Percentiles rank a stretch among this genome's conserved stretches.
Evolutionary conservation across 2,888 invertebrate species (phyloP).

Genomic region (Dryococelus australis): DNA sequence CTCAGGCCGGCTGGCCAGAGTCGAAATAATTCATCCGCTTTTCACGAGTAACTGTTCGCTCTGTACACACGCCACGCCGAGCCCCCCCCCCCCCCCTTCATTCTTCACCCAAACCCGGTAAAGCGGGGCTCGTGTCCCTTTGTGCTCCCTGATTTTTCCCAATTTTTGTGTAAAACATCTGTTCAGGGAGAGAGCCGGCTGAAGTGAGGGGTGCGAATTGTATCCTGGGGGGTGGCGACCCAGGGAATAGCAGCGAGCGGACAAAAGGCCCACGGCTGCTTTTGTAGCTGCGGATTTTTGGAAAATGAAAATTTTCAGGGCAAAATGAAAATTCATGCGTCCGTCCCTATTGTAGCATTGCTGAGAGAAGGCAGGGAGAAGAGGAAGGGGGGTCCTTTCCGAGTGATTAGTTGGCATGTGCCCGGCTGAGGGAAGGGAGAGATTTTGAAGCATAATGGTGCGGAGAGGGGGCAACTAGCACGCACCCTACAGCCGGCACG

Average conservation of each 20-base stretch:
- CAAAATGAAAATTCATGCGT: slow-evolving; percentile 49
- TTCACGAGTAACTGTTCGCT: slow-evolving; percentile 36
- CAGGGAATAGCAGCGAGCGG: background rate
- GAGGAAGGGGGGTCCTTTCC: slow-evolving; percentile 49
- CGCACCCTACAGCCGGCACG: slow-evolving; percentile 21
- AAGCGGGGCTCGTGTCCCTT: slow-evolving; percentile 40
- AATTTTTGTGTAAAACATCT: slow-evolving; percentile 54
- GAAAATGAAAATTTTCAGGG: slow-evolving; percentile 47
- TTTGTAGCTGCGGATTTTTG: slow-evolving; percentile 45
- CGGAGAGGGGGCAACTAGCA: slow-evolving; percentile 13
- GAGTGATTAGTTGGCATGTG: slow-evolving; percentile 50
- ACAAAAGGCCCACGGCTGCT: slow-evolving; percentile 34
- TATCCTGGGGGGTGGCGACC: background rate
- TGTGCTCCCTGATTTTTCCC: slow-evolving; percentile 51
- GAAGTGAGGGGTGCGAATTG: slow-evolving; percentile 11
- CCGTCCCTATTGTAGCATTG: slow-evolving; percentile 40
- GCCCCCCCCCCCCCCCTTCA: background rate
- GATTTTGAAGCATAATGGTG: slow-evolving; percentile 21
- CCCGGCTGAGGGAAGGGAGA: slow-evolving; percentile 4
- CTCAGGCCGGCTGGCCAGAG: slow-evolving; percentile 33
- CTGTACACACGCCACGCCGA: slow-evolving; percentile 17
- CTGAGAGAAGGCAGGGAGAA: no score
- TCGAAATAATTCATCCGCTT: slow-evolving; percentile 48
- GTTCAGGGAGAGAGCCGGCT: slow-evolving; percentile 34
- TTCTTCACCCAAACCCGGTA: no score